Conservation (phyloP, 2,797 vertebrate genomes). For the Odontamblyopus lacepedii region DNA sequence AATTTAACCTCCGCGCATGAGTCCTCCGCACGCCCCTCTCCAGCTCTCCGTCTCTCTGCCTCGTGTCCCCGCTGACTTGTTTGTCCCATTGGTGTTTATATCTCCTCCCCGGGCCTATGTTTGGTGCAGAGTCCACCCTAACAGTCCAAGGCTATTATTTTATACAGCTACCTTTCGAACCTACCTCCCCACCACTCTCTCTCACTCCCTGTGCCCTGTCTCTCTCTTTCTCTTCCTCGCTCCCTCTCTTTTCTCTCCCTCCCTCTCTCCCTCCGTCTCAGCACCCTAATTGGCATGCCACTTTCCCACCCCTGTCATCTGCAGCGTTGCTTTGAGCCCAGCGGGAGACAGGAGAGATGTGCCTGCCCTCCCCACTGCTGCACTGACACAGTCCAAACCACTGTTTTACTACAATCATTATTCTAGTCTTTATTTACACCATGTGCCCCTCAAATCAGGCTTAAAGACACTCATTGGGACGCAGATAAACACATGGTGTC, state of each 20-base stretch:
- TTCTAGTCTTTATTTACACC: slow-evolving; percentile 61
- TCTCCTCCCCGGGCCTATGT: slow-evolving; percentile 57
- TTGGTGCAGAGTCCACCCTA: slow-evolving; percentile 60
- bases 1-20: slow-evolving; percentile 66
- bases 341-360: slow-evolving; percentile 56
- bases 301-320: slow-evolving; percentile 61
- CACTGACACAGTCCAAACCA: slow-evolving; percentile 60
- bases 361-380: slow-evolving; percentile 20
- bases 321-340: slow-evolving; percentile 66
- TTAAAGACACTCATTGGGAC: slow-evolving; percentile 33
- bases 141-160: slow-evolving; percentile 72
- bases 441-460: slow-evolving; percentile 31
- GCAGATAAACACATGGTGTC: slow-evolving; percentile 14
- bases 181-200: slow-evolving; percentile 29
- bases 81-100: slow-evolving; percentile 72
- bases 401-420: slow-evolving; percentile 58
- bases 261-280: slow-evolving; percentile 45
- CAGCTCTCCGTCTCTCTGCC: slow-evolving; percentile 13
- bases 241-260: not conserved
- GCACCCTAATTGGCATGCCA: slow-evolving; percentile 68
- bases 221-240: slow-evolving; percentile 35
- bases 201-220: slow-evolving; percentile 29
- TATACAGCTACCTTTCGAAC: slow-evolving; percentile 26
- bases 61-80: slow-evolving; percentile 69
- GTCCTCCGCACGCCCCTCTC: slow-evolving; percentile 24